These are phyloP conservation scores for Alosa sapidissima DNA, from an alignment of 2,797 vertebrate species.

Conservation along the genomic window DNA sequence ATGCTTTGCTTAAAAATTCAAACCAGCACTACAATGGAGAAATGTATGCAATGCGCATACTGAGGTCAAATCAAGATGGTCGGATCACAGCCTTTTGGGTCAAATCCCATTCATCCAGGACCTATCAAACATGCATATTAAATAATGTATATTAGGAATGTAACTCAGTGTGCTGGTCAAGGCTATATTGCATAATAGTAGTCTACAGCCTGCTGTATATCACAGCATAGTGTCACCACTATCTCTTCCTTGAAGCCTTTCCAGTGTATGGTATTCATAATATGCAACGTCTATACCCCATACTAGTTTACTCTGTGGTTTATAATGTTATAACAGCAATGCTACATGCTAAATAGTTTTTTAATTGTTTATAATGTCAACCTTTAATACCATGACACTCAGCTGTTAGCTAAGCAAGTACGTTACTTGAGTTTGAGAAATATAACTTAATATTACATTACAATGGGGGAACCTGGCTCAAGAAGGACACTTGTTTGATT, in stretches of 20 bases:
- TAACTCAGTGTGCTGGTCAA: not conserved
- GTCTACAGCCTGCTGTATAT: not conserved
- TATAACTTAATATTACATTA: too few relatives aligned
- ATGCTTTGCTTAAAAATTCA: not conserved
- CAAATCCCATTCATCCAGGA: slow-evolving; percentile 58
- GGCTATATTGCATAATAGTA: not conserved
- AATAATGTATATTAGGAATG: not conserved
- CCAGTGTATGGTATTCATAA: not conserved
- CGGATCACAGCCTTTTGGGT: not conserved
- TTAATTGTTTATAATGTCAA: too few relatives aligned
- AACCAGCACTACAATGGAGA: not conserved
- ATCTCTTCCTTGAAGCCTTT: not conserved
- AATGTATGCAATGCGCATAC: slow-evolving; percentile 14
- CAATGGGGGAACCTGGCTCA: too few relatives aligned
- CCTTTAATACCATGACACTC: too few relatives aligned
- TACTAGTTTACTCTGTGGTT: not conserved
- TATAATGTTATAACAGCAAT: not conserved
- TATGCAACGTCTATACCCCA: not conserved
- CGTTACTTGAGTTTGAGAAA: too few relatives aligned
- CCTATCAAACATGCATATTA: slow-evolving; percentile 1
- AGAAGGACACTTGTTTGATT: too few relatives aligned
- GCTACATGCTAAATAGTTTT: not conserved
- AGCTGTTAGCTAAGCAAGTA: too few relatives aligned
- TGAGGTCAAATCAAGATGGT: not conserved
- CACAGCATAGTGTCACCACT: not conserved